Base-by-base conservation (phyloP, 2,888 invertebrate species). In the Pecten maximus region DNA sequence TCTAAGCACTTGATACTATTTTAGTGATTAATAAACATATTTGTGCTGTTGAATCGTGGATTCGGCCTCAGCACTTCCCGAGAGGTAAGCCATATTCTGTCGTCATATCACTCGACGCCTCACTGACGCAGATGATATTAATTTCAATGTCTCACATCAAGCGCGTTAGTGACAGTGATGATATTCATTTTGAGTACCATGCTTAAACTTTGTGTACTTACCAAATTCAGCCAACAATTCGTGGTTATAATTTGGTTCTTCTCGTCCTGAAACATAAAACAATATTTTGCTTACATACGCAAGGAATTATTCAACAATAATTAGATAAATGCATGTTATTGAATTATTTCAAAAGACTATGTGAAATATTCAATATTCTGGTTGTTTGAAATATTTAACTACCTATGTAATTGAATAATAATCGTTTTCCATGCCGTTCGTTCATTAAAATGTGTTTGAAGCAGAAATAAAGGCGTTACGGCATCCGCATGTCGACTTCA, bases 231-330 rank as follows among this genome's bases (percentile, higher is more conserved):
- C 96, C 96, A 96, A 88, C 95, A 95, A 89, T 96, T 95, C 1
- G 95, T 95, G 50, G 95, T 96, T 12, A 96, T 95, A 39, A 96
- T 95, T 90, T 95, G 96, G 89, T 96, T 95, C 91, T 94, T 95
- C 91, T 95, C 95, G 87, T 95, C 96, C 96, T 96, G 92, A 50
- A 92, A 94, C 6, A 40, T 74, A 35, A 74, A 35, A 16, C 74
- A 28, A 74, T 74, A 10, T 10, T 23, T 74, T 35, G 1, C 35
- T 35, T 28, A 74, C 28, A 10, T 74, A 35, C 28, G 15, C 35
- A 3, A 15, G 2, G 10, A 28, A 35, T 4, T n/a, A 60, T 16
- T 60, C 60, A 60, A 23, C n/a, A 60, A 23, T 60, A 60, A n/a
- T n/a, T 19, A 48, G 48, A 15, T 19, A 8, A 48, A 48, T 4